These are phyloP conservation scores for Cheilosia soror DNA, from an alignment of 2,888 invertebrate genomes.

Conservation along the genomic window DNA sequence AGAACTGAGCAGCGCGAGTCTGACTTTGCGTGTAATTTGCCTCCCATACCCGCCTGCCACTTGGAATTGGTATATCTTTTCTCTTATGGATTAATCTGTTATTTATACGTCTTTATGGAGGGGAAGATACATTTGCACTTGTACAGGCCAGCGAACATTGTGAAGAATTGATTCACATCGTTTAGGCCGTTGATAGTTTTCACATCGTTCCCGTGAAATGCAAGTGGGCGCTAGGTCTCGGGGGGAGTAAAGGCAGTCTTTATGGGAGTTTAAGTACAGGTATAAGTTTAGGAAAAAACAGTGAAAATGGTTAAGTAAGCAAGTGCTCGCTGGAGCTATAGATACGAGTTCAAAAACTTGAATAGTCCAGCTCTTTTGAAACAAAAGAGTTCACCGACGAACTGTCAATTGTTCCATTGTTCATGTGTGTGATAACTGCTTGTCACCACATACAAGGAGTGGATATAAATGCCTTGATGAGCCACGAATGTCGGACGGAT, in stretches of 20 bases:
- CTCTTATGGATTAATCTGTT: constrained; percentile 51
- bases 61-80: constrained; percentile 41
- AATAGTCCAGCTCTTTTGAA: not conserved
- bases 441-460: no score
- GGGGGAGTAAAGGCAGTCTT: not conserved
- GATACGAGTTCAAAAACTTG: not conserved
- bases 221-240: not conserved
- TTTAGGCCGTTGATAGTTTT: constrained; percentile 23
- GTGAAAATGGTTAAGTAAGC: no score
- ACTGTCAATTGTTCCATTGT: not conserved
- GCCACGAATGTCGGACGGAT: no score
- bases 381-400: not conserved
- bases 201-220: not conserved
- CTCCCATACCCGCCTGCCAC: not conserved
- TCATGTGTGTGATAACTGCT: not conserved
- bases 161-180: constrained; percentile 33
- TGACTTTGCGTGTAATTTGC: constrained; percentile 30
- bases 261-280: not conserved
- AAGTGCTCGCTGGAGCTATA: no score
- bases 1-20: constrained; percentile 44
- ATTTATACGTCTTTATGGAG: constrained; percentile 21
- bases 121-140: constrained; percentile 34
- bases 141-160: constrained; percentile 37
- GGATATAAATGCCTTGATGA: no score
- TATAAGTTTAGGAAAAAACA: no score